Evolutionary conservation across 2,888 invertebrate species (phyloP).

Genomic region (Nyleta sp.): DNA sequence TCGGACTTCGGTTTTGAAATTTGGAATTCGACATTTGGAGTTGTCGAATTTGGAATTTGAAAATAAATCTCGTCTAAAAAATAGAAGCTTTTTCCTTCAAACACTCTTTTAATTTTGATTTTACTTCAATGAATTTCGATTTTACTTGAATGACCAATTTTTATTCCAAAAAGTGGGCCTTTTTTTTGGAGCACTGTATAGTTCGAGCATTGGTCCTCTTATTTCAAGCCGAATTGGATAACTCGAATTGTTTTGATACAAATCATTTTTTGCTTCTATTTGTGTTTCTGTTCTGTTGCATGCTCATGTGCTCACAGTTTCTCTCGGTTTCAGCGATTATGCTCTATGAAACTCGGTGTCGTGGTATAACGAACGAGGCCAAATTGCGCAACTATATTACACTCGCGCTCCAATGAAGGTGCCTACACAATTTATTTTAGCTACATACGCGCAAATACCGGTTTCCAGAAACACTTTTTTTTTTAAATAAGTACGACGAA

Average conservation of each 20-base stretch:
- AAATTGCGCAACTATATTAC: conserved; percentile 59
- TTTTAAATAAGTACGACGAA: background rate
- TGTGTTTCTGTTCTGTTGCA: conserved; percentile 17
- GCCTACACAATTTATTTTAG: conserved; percentile 47
- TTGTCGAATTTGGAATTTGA: too few species aligned
- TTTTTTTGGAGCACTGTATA: too few species aligned
- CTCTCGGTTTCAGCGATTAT: conserved; percentile 56
- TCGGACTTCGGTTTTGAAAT: too few species aligned
- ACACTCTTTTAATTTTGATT: too few species aligned
- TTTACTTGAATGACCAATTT: too few species aligned
- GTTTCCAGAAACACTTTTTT: conserved; percentile 26
- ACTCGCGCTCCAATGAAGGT: conserved; percentile 55
- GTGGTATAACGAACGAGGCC: conserved; percentile 57
- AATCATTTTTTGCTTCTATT: conserved; percentile 7
- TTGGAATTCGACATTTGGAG: too few species aligned
- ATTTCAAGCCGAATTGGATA: conserved; percentile 1
- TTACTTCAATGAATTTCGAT: too few species aligned
- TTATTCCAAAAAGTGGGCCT: too few species aligned
- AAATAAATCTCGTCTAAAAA: too few species aligned
- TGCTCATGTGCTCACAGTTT: conserved; percentile 32
- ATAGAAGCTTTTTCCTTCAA: too few species aligned
- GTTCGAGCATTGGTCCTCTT: too few species aligned
- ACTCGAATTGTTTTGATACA: conserved; percentile 15
- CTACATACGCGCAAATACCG: conserved; percentile 39
- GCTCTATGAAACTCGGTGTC: conserved; percentile 46